Conservation (phyloP, 2,888 invertebrate species). For the Sarcophaga variegata region DNA sequence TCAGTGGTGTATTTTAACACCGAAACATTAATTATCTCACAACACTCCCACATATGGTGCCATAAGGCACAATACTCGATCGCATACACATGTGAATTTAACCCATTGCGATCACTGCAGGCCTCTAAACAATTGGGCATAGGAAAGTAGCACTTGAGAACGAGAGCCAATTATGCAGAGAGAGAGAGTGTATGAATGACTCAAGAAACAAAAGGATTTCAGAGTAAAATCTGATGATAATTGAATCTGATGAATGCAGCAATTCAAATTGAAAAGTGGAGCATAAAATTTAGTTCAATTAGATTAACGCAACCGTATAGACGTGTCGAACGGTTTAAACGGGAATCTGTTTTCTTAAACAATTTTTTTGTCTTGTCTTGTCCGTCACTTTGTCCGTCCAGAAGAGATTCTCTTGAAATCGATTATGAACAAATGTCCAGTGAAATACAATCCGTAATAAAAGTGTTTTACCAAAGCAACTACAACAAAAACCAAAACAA, state of each 20-base stretch:
- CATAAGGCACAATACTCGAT: conserved; percentile 45
- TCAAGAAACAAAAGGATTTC: conserved; percentile 71
- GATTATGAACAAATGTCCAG: conserved; percentile 19
- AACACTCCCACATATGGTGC: conserved; percentile 59
- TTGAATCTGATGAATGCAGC: conserved; percentile 51
- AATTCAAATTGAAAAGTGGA: conserved; percentile 71
- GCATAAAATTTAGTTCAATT: conserved; percentile 74
- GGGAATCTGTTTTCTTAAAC: conserved; percentile 17
- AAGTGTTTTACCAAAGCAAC: conserved; percentile 7
- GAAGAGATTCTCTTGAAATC: neutral
- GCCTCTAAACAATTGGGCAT: neutral
- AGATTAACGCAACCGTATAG: conserved; percentile 75
- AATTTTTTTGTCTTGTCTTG: neutral
- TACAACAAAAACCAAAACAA: conserved; percentile 7
- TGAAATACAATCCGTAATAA: conserved; percentile 26
- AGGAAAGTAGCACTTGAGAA: conserved; percentile 51
- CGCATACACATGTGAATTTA: conserved; percentile 56
- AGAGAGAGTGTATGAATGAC: conserved; percentile 43
- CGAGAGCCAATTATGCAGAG: conserved; percentile 50
- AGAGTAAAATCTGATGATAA: conserved; percentile 47
- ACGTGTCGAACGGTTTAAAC: conserved; percentile 59
- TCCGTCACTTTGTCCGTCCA: neutral
- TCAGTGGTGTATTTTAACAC: conserved; percentile 41
- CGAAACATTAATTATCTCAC: conserved; percentile 65
- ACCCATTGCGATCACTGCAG: conserved; percentile 41